These are phyloP conservation scores for Babyrousa celebensis DNA, from an alignment of 2,797 vertebrate genomes.

Conservation along the genomic window DNA sequence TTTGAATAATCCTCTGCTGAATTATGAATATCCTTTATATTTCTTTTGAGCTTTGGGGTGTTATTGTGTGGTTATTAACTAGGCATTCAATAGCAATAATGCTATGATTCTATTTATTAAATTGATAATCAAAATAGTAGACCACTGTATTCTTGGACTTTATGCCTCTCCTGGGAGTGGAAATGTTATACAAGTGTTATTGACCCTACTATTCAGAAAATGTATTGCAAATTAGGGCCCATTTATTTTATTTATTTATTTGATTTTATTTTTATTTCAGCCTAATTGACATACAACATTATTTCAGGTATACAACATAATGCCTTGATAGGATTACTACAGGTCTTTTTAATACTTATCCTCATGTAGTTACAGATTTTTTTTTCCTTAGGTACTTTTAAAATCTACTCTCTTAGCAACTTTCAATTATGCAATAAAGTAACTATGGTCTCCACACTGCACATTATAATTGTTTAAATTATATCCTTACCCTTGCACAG, in stretches of 20 bases:
- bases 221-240: conserved; percentile 61
- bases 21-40: conserved; percentile 42
- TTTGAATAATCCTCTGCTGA: conserved; percentile 30
- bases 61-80: conserved; percentile 55
- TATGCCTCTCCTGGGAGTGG: conserved; percentile 45
- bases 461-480: conserved; percentile 62
- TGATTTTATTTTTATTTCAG: background rate
- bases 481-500: conserved; percentile 34
- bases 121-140: conserved; percentile 66
- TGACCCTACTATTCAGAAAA: conserved; percentile 61
- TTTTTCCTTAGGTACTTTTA: background rate
- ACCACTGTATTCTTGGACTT: conserved; percentile 58
- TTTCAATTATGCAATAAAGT: background rate
- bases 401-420: background rate
- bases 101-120: conserved; percentile 65
- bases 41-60: conserved; percentile 25
- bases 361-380: background rate
- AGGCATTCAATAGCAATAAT: conserved; percentile 60
- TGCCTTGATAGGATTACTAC: background rate
- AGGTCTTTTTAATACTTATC: background rate
- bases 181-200: conserved; percentile 66
- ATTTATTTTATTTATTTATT: background rate
- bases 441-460: background rate
- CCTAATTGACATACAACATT: background rate
- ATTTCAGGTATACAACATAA: background rate